These are phyloP conservation scores for Erynnis tages DNA, from an alignment of 2,888 invertebrate species.

Conservation along the genomic window DNA sequence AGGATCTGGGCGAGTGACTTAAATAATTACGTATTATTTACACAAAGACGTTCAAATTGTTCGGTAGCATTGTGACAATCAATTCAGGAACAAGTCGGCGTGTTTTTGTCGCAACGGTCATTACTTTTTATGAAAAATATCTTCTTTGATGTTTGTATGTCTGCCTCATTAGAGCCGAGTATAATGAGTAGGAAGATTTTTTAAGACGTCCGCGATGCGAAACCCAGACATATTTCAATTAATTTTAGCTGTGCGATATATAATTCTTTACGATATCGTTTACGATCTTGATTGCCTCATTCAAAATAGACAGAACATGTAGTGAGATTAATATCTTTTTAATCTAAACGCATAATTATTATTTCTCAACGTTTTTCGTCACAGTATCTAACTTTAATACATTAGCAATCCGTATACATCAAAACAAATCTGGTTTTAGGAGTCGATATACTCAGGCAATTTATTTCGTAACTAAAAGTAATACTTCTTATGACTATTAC, in stretches of 20 bases:
- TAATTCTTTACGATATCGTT: conserved; percentile 25
- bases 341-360: conserved; percentile 21
- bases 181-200: conserved; percentile 33
- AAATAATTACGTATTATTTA: conserved; percentile 35
- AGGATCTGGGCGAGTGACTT: conserved; percentile 33
- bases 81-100: conserved; percentile 30
- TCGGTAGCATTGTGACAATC: conserved; percentile 28
- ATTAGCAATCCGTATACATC: not conserved
- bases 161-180: conserved; percentile 35
- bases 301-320: conserved; percentile 15
- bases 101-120: conserved; percentile 34
- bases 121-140: conserved; percentile 39
- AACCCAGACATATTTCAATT: conserved; percentile 27
- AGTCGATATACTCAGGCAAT: no score
- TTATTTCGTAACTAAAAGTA: not conserved
- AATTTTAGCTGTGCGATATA: conserved; percentile 25
- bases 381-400: not conserved
- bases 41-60: conserved; percentile 34
- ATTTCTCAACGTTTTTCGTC: conserved; percentile 1
- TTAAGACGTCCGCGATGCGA: conserved; percentile 22
- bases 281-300: conserved; percentile 26
- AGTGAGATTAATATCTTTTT: conserved; percentile 13
- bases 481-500: not conserved
- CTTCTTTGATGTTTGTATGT: conserved; percentile 42
- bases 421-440: no score